Conservation (phyloP, 2,888 invertebrate species). For the Drosophila monieri region DNA sequence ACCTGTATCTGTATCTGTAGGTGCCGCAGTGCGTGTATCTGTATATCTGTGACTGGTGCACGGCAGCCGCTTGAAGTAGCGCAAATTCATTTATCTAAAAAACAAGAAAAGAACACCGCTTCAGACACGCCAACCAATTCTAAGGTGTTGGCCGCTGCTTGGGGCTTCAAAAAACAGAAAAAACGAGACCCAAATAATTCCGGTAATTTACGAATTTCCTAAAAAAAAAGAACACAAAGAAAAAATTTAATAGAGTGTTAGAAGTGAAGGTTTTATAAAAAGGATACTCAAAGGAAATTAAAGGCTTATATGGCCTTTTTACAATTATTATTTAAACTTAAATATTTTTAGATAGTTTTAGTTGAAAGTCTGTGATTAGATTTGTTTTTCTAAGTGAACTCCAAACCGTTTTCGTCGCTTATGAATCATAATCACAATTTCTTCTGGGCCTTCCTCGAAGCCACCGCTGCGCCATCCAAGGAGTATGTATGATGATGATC, state of each 20-base stretch:
- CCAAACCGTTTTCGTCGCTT: slow-evolving; percentile 55
- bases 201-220: slow-evolving; percentile 70
- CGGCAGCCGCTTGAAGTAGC: slow-evolving; percentile 75
- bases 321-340: neutral
- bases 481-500: slow-evolving; percentile 74
- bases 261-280: neutral
- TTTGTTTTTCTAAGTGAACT: slow-evolving; percentile 9
- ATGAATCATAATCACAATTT: slow-evolving; percentile 76
- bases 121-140: slow-evolving; percentile 63
- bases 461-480: slow-evolving; percentile 1
- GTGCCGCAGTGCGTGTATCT: slow-evolving; percentile 37
- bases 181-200: slow-evolving; percentile 67
- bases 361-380: neutral
- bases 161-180: slow-evolving; percentile 45
- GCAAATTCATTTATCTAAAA: slow-evolving; percentile 76
- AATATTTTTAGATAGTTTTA: neutral
- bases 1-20: slow-evolving; percentile 41
- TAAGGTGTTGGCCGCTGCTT: slow-evolving; percentile 70
- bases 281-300: neutral
- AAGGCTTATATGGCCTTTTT: neutral
- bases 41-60: slow-evolving; percentile 26
- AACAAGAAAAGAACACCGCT: slow-evolving; percentile 56
- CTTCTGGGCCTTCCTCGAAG: slow-evolving; percentile 28
- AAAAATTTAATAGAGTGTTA: neutral
- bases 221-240: slow-evolving; percentile 21